Evolutionary conservation across 2,113 vertebrate species (phyloP).

Genomic region (Mixornis gularis): DNA sequence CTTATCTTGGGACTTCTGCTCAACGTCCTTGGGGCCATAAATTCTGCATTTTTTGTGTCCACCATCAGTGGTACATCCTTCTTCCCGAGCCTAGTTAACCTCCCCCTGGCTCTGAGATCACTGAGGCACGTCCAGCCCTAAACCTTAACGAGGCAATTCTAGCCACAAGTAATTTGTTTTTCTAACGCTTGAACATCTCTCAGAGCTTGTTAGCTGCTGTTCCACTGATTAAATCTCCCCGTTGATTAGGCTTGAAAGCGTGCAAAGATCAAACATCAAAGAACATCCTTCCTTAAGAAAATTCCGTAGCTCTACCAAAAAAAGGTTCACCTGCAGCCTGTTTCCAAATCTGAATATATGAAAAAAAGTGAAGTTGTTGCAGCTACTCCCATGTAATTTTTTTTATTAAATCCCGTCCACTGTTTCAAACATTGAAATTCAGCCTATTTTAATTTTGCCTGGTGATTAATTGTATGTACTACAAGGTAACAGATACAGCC

Average conservation of each 20-base stretch:
- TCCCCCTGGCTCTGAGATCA: not conserved
- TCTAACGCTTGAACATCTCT: not conserved
- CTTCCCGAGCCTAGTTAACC: not conserved
- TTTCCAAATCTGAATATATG: not conserved
- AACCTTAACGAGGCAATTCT: not conserved
- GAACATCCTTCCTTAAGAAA: not conserved
- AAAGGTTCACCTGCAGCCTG: not conserved
- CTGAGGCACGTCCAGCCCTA: not conserved
- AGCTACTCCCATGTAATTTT: not conserved
- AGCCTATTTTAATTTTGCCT: constrained; percentile 51
- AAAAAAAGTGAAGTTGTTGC: not conserved
- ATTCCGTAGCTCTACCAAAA: not conserved
- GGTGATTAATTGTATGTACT: constrained; percentile 14
- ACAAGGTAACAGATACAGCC: constrained; percentile 24
- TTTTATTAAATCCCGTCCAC: constrained; percentile 45
- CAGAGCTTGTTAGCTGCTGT: not conserved
- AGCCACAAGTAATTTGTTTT: not conserved
- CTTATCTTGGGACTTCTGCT: not conserved
- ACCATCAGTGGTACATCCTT: not conserved
- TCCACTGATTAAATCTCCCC: not conserved
- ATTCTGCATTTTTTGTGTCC: not conserved
- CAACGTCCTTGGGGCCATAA: not conserved
- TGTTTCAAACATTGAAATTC: constrained; percentile 53
- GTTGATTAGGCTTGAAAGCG: not conserved
- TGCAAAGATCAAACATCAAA: not conserved